Evolutionary conservation across 2,797 vertebrate genomes (phyloP).

Genomic region (Schizothorax lantsangensis): DNA sequence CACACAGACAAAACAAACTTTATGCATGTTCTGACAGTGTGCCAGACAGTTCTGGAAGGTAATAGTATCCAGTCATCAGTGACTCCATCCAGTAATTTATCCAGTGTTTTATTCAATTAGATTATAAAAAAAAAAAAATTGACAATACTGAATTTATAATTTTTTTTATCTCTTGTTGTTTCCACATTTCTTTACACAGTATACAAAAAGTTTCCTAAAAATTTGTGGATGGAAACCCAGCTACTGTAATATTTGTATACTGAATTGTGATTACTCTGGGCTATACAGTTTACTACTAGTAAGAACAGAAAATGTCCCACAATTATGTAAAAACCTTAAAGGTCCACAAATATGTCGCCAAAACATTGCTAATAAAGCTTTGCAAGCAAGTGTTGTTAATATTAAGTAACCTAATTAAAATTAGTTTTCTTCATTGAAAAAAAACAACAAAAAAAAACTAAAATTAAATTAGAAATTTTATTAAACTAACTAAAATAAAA

Average conservation of each 20-base stretch:
- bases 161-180: background rate
- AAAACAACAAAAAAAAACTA: background rate
- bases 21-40: no score
- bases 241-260: background rate
- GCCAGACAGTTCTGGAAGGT: no score
- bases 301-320: background rate
- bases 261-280: background rate
- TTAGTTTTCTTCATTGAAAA: background rate
- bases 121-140: no score
- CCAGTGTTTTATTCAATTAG: no score
- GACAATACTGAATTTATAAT: no score
- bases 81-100: no score
- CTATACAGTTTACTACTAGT: background rate
- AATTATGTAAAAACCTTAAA: background rate
- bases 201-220: background rate
- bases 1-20: no score
- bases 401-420: background rate
- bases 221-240: background rate
- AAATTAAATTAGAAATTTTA: background rate
- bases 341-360: background rate
- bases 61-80: no score
- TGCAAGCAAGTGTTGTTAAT: background rate
- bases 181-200: background rate
- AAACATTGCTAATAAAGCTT: background rate
- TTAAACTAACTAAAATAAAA: background rate